A percentile compares a stretch with the other conserved stretches of the same genome.
Evolutionary conservation across 2,888 invertebrate genomes (phyloP).

Genomic region (Polydesmus complanatus): DNA sequence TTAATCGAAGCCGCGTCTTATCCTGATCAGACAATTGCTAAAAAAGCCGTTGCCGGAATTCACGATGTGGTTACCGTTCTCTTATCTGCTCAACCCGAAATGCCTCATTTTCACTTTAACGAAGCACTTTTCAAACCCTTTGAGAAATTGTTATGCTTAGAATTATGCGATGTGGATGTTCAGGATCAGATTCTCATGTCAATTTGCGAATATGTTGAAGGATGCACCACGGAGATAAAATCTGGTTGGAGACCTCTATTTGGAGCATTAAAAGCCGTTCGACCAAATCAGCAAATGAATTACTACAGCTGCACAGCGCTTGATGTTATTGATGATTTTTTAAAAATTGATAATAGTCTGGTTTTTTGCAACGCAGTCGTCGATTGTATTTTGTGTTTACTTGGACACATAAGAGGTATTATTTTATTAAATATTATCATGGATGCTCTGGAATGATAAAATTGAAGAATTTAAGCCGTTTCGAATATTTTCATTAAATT

Average conservation of each 20-base stretch:
- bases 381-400: slow-evolving; percentile 79
- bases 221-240: slow-evolving; percentile 78
- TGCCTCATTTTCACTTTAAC: slow-evolving; percentile 89
- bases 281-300: slow-evolving; percentile 26
- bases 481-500: too few species aligned
- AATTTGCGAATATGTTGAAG: slow-evolving; percentile 90
- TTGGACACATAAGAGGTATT: slow-evolving; percentile 57
- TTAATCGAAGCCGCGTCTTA: slow-evolving; percentile 92
- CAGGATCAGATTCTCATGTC: slow-evolving; percentile 83
- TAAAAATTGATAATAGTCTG: slow-evolving; percentile 79
- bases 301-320: slow-evolving; percentile 33
- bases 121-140: slow-evolving; percentile 89
- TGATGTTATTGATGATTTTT: slow-evolving; percentile 87
- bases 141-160: slow-evolving; percentile 82
- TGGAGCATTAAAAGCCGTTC: slow-evolving; percentile 75
- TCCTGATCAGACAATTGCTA: slow-evolving; percentile 72
- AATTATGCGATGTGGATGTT: slow-evolving; percentile 83
- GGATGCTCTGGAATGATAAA: too few species aligned
- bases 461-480: too few species aligned
- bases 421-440: too few species aligned
- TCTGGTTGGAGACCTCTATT: slow-evolving; percentile 95
- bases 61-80: slow-evolving; percentile 81
- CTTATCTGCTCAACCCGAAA: slow-evolving; percentile 69
- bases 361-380: slow-evolving; percentile 89
- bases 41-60: slow-evolving; percentile 72